phyloP scores from a whole-genome alignment of 2,113 vertebrate species.

The Oryzias curvinotus region DNA sequence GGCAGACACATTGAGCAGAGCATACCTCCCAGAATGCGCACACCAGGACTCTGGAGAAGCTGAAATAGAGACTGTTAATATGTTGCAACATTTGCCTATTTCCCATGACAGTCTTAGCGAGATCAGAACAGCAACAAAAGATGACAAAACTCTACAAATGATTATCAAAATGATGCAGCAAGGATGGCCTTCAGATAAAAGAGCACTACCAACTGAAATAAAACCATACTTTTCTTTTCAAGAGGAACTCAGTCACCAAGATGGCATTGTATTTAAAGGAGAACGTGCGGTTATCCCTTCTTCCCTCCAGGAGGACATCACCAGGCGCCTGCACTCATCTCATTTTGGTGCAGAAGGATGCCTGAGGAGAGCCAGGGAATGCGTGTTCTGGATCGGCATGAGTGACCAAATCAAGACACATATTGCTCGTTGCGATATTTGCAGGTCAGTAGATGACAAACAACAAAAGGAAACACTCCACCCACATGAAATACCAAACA shows the following conservation, averaged over 20 bases:
- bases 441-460: too few relatives aligned
- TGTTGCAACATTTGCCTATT: too few relatives aligned
- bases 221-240: background rate
- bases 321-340: background rate
- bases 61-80: too few relatives aligned
- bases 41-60: background rate
- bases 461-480: too few relatives aligned
- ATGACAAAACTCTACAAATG: background rate
- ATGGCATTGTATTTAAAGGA: background rate
- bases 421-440: too few relatives aligned
- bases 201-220: background rate
- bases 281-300: background rate
- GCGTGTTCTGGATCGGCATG: background rate
- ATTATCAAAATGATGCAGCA: background rate
- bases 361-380: background rate
- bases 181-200: background rate
- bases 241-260: background rate
- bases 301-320: background rate
- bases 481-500: background rate
- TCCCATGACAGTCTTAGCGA: too few relatives aligned
- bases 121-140: background rate
- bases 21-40: background rate
- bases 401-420: background rate
- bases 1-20: background rate
- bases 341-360: slow-evolving; percentile 3